Conservation (phyloP, 2,113 vertebrate genomes). For the Grus americana region DNA sequence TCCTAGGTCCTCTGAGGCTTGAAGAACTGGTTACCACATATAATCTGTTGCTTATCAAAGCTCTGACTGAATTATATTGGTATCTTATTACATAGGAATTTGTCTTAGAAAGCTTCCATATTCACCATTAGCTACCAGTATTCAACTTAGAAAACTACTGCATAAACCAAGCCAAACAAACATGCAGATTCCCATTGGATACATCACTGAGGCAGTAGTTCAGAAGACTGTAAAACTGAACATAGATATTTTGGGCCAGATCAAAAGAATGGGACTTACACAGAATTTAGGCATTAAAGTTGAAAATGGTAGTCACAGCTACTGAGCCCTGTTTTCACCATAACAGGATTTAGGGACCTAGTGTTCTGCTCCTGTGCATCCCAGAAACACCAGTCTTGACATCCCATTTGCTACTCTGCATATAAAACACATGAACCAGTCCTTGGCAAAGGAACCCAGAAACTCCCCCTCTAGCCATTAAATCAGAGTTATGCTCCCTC, state of each 20-base stretch:
- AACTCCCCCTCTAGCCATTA: not conserved
- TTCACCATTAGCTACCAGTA: not conserved
- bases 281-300: not conserved
- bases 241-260: not conserved
- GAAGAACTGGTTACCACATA: not conserved
- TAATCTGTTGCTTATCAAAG: not conserved
- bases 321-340: not conserved
- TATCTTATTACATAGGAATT: not conserved
- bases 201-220: not conserved
- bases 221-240: not conserved
- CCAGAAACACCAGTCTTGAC: not conserved
- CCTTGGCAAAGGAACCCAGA: not conserved
- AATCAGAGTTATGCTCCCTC: not conserved
- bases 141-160: not conserved
- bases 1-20: not conserved
- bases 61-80: not conserved
- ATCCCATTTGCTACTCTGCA: not conserved
- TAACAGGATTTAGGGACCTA: not conserved
- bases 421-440: not conserved
- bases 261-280: rapidly evolving
- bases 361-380: not conserved
- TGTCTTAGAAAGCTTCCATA: not conserved
- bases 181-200: not conserved
- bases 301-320: not conserved
- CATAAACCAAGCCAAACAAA: not conserved